Percentiles rank a stretch among this genome's conserved stretches.
Conservation (phyloP, 53 echinoderm and acorn worm genomes). For the Temnopleurus reevesii region DNA sequence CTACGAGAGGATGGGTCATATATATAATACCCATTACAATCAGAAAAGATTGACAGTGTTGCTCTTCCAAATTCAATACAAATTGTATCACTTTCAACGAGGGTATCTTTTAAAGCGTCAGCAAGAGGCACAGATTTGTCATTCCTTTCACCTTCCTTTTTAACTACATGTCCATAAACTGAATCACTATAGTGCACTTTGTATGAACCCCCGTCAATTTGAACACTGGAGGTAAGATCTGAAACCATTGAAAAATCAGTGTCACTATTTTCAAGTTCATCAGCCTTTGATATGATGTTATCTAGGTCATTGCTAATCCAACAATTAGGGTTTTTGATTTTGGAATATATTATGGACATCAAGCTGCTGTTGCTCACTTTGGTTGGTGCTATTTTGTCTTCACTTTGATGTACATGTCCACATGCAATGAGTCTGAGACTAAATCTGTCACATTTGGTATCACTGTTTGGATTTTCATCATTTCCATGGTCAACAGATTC, state of each 20-base stretch:
- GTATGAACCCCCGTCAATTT: neutral
- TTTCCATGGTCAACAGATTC: neutral
- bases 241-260: neutral
- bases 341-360: neutral
- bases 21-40: neutral
- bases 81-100: no score
- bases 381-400: neutral
- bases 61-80: no score
- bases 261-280: neutral
- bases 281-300: neutral
- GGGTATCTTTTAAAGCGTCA: no score
- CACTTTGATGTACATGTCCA: neutral
- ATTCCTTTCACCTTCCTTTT: no score
- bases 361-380: neutral
- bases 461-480: neutral
- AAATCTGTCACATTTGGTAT: neutral
- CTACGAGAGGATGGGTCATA: neutral
- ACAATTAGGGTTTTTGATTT: neutral
- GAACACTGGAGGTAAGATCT: neutral
- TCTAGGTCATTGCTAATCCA: neutral
- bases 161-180: neutral
- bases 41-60: neutral
- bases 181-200: neutral
- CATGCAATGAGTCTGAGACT: neutral
- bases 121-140: no score